A percentile compares a stretch with the other conserved stretches of the same genome.
Evolutionary conservation across 2,797 vertebrate species (phyloP).

Genomic region (Pipistrellus kuhlii): DNA sequence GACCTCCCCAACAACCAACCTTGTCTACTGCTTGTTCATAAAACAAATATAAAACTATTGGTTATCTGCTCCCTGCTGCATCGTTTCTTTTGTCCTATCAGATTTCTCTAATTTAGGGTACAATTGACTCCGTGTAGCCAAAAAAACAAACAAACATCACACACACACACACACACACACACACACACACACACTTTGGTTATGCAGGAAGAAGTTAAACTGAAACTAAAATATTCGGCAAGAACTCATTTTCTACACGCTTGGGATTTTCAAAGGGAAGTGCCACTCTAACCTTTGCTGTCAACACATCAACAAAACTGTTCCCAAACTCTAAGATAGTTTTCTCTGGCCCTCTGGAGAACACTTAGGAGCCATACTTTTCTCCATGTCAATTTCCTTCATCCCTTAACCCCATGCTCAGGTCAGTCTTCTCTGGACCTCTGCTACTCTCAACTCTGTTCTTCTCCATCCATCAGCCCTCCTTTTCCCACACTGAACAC

Average conservation of each 20-base stretch:
- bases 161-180: neutral
- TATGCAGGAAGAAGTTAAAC: conserved; percentile 58
- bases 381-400: conserved; percentile 16
- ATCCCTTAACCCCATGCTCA: neutral
- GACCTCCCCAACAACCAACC: neutral
- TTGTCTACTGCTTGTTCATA: neutral
- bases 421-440: neutral
- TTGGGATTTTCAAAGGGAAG: conserved; percentile 76
- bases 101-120: conserved; percentile 11
- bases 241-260: conserved; percentile 69
- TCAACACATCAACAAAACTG: conserved; percentile 78
- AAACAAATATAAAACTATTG: conserved; percentile 6
- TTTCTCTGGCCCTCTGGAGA: conserved; percentile 73
- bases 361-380: conserved; percentile 37
- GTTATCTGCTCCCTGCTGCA: neutral
- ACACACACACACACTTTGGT: neutral
- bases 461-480: neutral
- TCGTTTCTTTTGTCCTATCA: conserved; percentile 42
- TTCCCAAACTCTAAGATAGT: conserved; percentile 71
- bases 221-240: conserved; percentile 68
- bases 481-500: neutral
- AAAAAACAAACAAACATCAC: neutral
- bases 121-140: neutral
- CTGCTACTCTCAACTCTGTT: neutral
- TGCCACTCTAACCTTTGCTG: conserved; percentile 79